Base-by-base conservation (phyloP, 1,140 invertebrate genomes). In the Nylanderia fulva region DNA sequence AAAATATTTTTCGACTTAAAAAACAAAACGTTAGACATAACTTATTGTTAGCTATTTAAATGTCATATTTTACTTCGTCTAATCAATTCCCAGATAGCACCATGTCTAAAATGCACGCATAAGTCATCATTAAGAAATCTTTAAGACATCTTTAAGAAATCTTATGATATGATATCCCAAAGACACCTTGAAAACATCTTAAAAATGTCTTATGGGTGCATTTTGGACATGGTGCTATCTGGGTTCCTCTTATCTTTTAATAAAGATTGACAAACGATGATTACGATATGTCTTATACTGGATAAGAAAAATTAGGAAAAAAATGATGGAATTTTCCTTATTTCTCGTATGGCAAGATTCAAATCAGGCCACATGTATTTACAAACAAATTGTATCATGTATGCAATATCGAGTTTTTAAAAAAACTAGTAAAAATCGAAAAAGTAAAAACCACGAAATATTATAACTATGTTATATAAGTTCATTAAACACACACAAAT, bases 1-100 rank as follows among this genome's bases (percentile, higher is more conserved):
- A 21, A 84, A 33, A 36, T 27, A 24, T 66, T 39, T 77, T n/a
- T 9, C 11, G 7, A 27, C 13, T 13, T 68, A 33, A 79, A 64
- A 66, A 36, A 1, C n/a, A 21, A 68, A 64, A 6, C 1, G 9
- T 24, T n/a, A 48, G 45, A 48, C 15, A 18, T 48, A 24, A 15
- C 1, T 24, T 64, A 24, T 2, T 11, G n/a, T n/a, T n/a, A n/a
- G n/a, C n/a, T 42, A 11, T 27, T 58, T 6, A 29, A 33, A n/a
- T n/a, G n/a, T n/a, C n/a, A n/a, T n/a, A n/a, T n/a, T n/a, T n/a
- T n/a, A n/a, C n/a, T n/a, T n/a, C n/a, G n/a, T n/a, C n/a, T n/a
- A n/a, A n/a, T n/a, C n/a, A n/a, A n/a, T n/a, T n/a, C n/a, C n/a
- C n/a, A n/a, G n/a, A n/a, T n/a, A n/a, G n/a, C n/a, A n/a, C n/a